Base-by-base conservation (phyloP, 2,113 vertebrate genomes). In the Vombatus ursinus region DNA sequence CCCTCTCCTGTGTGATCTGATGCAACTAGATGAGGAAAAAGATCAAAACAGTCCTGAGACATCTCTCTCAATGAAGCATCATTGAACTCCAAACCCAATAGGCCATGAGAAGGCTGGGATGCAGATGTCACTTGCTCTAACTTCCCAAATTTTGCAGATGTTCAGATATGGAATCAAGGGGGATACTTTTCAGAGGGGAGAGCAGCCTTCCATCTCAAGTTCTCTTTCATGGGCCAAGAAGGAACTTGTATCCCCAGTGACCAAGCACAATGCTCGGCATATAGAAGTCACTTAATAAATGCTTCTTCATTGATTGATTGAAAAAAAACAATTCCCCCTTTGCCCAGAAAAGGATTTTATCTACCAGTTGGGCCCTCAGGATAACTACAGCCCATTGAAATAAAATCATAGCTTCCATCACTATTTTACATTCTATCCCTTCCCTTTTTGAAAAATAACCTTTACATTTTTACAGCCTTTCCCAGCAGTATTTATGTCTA, bases 1-100 rank as follows among this genome's bases (percentile, higher is more conserved):
- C 94, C 96, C 89, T 89, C 2, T 95, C 92, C 96, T 97, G 98
- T 77, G 97, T 94, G 53, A 94, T 50, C 97, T 95, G 96, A 26
- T 95, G 51, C 50, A 91, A 93, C 98, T 98, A 91, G 0, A 0
- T 52, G 12, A 91, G 96, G 94, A 90, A 11, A 28, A 44, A 84
- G 16, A 84, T 22, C 28, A 0, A 28, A 77, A 93, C 94, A 49
- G 31, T 11, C 1, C 24, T 68, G 1, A 10, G 37, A 0, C 53
- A 0, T 22, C 23, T 61, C 9, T 19, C 48, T 44, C 6, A n/a
- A 22, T 1, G 12, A 0, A 84, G 5, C n/a, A 84, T 84, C 37
- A 77, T 11, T 77, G 61, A 77, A 77, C 16, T 77, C 19, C 22
- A 23, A 84, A 84, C 37, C n/a, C n/a, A 77, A 23, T 84, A 84